phyloP scores from a whole-genome alignment of 2,888 invertebrate genomes.

The Ennomos erosarius region DNA sequence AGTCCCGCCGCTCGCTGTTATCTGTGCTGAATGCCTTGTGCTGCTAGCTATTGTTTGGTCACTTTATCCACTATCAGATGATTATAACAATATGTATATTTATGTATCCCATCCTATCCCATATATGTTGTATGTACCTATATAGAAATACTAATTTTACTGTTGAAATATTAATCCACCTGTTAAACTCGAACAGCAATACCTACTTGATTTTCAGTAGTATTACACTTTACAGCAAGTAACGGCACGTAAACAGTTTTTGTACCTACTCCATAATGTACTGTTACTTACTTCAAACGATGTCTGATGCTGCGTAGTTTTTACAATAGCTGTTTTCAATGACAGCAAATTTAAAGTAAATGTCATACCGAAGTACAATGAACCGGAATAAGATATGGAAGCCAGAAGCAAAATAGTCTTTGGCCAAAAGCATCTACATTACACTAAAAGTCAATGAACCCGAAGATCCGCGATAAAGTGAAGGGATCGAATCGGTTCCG shows the following conservation, averaged over 20 bases:
- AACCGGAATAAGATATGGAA: slow-evolving; percentile 21
- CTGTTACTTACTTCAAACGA: slow-evolving; percentile 32
- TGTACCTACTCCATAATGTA: slow-evolving; percentile 30
- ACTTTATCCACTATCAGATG: slow-evolving; percentile 19
- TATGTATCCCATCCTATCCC: slow-evolving; percentile 15
- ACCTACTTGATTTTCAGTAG: slow-evolving; percentile 20
- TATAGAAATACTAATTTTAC: slow-evolving; percentile 7
- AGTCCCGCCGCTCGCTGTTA: slow-evolving; percentile 53
- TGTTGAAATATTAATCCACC: slow-evolving; percentile 10
- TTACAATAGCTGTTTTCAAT: slow-evolving; percentile 24
- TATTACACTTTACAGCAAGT: slow-evolving; percentile 33
- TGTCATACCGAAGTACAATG: slow-evolving; percentile 18
- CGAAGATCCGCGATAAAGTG: slow-evolving; percentile 31
- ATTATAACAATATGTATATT: slow-evolving; percentile 1
- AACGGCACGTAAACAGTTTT: slow-evolving; percentile 32
- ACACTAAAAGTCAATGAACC: slow-evolving; percentile 34
- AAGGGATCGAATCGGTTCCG: slow-evolving; percentile 36
- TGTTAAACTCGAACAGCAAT: slow-evolving; percentile 22
- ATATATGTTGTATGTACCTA: background rate
- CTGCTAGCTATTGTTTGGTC: slow-evolving; percentile 43
- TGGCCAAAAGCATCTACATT: slow-evolving; percentile 18
- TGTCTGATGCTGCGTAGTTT: slow-evolving; percentile 14
- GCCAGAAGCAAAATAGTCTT: background rate
- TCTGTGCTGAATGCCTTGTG: slow-evolving; percentile 43
- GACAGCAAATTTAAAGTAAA: slow-evolving; percentile 25